These are phyloP conservation scores for Neosilurus hyrtlii DNA, from an alignment of 2,797 vertebrate species.

Conservation along the genomic window DNA sequence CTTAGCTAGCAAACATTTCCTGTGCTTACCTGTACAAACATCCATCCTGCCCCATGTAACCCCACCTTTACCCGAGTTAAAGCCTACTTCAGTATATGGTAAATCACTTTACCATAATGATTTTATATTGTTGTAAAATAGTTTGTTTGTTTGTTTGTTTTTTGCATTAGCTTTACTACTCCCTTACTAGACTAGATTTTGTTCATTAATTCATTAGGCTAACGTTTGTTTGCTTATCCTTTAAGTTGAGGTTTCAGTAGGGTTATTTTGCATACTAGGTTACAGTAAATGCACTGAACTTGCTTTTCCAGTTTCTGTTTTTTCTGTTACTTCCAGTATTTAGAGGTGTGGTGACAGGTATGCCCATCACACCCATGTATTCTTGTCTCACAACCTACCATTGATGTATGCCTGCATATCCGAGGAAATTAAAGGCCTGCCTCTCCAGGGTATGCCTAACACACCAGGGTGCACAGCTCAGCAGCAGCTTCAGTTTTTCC, in stretches of 20 bases:
- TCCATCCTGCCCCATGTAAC: too few relatives aligned
- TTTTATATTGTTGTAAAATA: too few relatives aligned
- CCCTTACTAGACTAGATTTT: not conserved
- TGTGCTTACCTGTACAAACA: too few relatives aligned
- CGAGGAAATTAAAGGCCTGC: not conserved
- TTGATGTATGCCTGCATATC: too few relatives aligned
- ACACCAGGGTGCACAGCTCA: not conserved
- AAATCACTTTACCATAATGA: too few relatives aligned
- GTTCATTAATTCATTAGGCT: not conserved
- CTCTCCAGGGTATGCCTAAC: not conserved
- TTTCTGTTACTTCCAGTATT: not conserved
- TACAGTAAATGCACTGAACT: not conserved
- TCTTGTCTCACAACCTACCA: too few relatives aligned
- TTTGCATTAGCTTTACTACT: not conserved
- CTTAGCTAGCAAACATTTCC: too few relatives aligned
- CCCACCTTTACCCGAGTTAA: too few relatives aligned
- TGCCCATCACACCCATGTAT: not conserved
- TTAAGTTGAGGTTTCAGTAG: not conserved
- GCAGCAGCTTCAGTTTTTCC: too few relatives aligned
- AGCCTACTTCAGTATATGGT: too few relatives aligned
- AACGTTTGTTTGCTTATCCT: not conserved
- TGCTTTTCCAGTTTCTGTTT: not conserved
- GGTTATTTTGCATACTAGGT: not conserved
- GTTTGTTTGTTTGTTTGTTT: too few relatives aligned
- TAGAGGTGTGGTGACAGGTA: not conserved